A percentile compares a stretch with the other conserved stretches of the same genome.
Evolutionary conservation across 2,888 invertebrate species (phyloP).

Genomic region (Xanthorhoe designata): DNA sequence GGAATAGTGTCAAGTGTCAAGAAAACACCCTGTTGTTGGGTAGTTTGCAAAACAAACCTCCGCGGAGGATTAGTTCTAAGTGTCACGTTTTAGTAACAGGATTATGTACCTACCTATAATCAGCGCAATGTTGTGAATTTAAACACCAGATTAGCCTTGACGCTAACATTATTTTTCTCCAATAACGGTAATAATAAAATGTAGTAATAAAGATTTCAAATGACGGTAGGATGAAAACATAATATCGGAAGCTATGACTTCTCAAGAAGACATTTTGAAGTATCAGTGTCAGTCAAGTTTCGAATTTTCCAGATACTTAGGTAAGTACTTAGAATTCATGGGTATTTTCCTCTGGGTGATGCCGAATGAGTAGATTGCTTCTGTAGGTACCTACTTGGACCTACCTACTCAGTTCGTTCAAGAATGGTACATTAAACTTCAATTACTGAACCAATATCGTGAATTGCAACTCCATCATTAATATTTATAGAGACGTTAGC

Average conservation of each 20-base stretch:
- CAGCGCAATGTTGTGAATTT: slow-evolving; percentile 1
- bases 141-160: neutral
- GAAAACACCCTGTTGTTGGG: neutral
- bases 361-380: neutral
- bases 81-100: slow-evolving; percentile 60
- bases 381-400: neutral
- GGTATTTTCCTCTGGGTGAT: neutral
- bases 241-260: neutral
- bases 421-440: slow-evolving; percentile 7
- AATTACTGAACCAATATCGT: slow-evolving; percentile 25
- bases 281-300: slow-evolving; percentile 10
- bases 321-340: neutral
- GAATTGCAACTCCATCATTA: slow-evolving; percentile 36
- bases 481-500: slow-evolving; percentile 30
- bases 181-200: neutral
- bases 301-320: slow-evolving; percentile 23
- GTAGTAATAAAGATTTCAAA: neutral
- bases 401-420: neutral
- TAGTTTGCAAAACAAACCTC: slow-evolving; percentile 49
- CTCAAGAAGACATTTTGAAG: neutral
- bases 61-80: slow-evolving; percentile 48
- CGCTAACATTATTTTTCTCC: neutral
- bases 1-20: neutral
- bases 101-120: slow-evolving; percentile 46
- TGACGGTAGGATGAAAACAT: slow-evolving; percentile 1